Base-by-base conservation (phyloP, 2,888 invertebrate genomes). In the Epinotia ramella region DNA sequence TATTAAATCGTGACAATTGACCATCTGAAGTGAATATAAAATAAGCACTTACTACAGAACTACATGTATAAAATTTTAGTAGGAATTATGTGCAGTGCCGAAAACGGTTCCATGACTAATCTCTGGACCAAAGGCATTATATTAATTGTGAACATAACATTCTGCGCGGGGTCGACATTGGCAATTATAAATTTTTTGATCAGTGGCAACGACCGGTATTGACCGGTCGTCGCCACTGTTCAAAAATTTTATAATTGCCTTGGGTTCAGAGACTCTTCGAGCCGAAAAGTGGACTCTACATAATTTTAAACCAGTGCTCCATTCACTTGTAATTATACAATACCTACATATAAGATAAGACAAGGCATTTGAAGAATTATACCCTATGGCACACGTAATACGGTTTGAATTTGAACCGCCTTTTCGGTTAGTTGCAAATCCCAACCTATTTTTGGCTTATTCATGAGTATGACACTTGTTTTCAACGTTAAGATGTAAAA, bases 361-460 rank as follows among this genome's bases (percentile, higher is more conserved):
- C 33, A 56, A 67, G 33, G 53, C 28, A 7, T 16, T 2, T n/a
- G 20, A 67, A 53, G 18, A 56, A 40, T 59, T 12, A 44, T 3
- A 60, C 59, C 60, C n/a, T 69, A 69, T 69, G 69, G 69, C 69
- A 69, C 69, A 69, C 46, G n/a, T 4, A 44, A 59, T 67, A 59
- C 1, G 44, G 28, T 60, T 28, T 6, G n/a, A 28, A 60, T 60
- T 68, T 57, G 20, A 57, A 57, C n/a, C 44, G 11, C 24, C 9
- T 60, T 59, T n/a, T 9, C 56, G 7, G 2, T 11, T 11, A 44
- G 68, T 40, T 24, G 44, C 16, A 44, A 44, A 69, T 46, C 69
- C 59, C 46, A 67, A 56, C 56, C 53, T 13, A 20, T 44, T 60
- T 60, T 46, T 69, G 60, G 69, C 59, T 46, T 60, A 44, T 28